A percentile compares a stretch with the other conserved stretches of the same genome.
Evolutionary conservation across 1,140 invertebrate species (phyloP).

Genomic region (Elymnias hypermnestra): DNA sequence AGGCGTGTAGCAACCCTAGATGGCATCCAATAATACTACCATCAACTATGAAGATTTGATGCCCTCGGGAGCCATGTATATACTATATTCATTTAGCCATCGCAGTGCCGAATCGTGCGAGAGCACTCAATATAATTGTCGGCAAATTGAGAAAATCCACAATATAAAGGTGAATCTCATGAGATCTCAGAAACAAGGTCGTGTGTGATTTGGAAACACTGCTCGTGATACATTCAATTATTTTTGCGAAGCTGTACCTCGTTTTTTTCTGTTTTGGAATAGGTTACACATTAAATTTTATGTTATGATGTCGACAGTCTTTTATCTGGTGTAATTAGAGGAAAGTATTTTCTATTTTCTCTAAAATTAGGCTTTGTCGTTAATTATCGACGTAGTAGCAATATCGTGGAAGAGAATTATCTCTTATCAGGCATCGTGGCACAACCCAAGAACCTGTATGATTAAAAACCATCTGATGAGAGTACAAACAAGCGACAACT

Average conservation of each 20-base stretch:
- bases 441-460: too few species aligned
- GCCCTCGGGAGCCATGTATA: conserved; percentile 5
- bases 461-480: too few species aligned
- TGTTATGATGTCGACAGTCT: too few species aligned
- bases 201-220: conserved; percentile 1
- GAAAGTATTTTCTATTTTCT: too few species aligned
- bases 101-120: conserved; percentile 10
- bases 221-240: background rate
- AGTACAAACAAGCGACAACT: too few species aligned
- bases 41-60: conserved; percentile 8
- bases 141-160: conserved; percentile 30
- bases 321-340: too few species aligned
- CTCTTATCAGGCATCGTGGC: too few species aligned
- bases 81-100: conserved; percentile 23
- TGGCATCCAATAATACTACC: conserved; percentile 7
- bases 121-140: conserved; percentile 43
- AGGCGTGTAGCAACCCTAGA: too few species aligned
- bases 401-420: too few species aligned
- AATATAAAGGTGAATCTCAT: conserved; percentile 10
- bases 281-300: too few species aligned
- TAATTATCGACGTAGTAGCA: too few species aligned
- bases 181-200: conserved; percentile 11
- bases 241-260: background rate
- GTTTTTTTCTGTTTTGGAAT: background rate
- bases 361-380: too few species aligned